Percentiles rank a stretch among this genome's conserved stretches.
Conservation (phyloP, 2,797 vertebrate genomes). For the Mustela erminea region DNA sequence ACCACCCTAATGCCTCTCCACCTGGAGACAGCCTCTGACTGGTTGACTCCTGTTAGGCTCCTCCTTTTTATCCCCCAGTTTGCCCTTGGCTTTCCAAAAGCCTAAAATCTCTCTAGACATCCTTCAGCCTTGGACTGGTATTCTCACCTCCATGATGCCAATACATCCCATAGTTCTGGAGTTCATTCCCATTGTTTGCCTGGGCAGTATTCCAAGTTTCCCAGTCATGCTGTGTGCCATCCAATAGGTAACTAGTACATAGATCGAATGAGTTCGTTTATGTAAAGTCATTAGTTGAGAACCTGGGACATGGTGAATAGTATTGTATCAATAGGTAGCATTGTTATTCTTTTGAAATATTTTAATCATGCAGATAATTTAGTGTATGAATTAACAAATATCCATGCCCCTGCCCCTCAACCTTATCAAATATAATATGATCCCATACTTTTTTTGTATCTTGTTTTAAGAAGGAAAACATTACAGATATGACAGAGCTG, state of each 20-base stretch:
- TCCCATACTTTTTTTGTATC: background rate
- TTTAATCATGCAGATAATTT: constrained; percentile 20
- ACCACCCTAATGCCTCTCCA: background rate
- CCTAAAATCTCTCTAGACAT: background rate
- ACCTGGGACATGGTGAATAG: background rate
- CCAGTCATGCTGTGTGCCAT: background rate
- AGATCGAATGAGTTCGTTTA: background rate
- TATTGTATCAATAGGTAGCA: background rate
- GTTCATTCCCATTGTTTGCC: background rate
- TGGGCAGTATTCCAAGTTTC: background rate
- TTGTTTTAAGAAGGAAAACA: constrained; percentile 33
- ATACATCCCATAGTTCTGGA: background rate
- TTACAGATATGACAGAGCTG: background rate
- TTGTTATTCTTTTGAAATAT: constrained; percentile 48
- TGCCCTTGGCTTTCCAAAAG: background rate
- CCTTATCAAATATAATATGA: background rate
- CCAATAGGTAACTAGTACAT: background rate
- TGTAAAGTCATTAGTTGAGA: background rate
- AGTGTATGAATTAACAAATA: background rate
- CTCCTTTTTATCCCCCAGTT: background rate
- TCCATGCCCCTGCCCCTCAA: background rate
- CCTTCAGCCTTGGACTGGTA: background rate
- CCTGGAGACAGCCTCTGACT: background rate
- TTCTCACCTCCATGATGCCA: background rate
- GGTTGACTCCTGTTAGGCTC: background rate